These are phyloP conservation scores for Conus canariensis DNA, from an alignment of 2,888 invertebrate species.

Conservation along the genomic window DNA sequence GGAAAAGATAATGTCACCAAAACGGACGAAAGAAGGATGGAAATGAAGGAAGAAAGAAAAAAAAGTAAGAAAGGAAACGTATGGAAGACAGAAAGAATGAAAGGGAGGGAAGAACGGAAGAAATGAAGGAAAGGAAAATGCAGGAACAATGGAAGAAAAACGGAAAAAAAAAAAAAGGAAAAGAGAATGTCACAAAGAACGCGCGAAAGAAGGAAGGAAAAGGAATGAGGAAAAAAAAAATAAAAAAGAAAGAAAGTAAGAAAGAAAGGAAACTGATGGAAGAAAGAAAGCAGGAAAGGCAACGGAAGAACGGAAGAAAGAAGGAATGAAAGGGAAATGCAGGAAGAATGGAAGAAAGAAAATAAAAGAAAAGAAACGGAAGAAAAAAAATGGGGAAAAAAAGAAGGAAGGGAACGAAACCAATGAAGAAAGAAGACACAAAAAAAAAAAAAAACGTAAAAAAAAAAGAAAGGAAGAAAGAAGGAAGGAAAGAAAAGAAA, in stretches of 20 bases:
- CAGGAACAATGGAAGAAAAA: no score
- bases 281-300: neutral
- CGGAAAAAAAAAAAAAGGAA: neutral
- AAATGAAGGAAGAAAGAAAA: no score
- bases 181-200: neutral
- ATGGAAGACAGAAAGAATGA: no score
- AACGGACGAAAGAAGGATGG: no score
- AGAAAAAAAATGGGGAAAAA: neutral
- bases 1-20: no score
- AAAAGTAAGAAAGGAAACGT: no score
- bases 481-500: neutral
- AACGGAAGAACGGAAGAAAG: neutral
- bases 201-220: no score
- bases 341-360: no score
- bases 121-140: no score
- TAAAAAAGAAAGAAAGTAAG: neutral
- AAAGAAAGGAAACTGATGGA: neutral
- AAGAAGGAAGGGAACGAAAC: neutral
- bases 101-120: no score
- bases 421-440: neutral
- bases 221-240: neutral
- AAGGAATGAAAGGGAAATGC: neutral
- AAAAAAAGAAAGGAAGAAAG: neutral
- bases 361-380: neutral
- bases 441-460: no score